Percentiles rank a stretch among this genome's conserved stretches.
These are phyloP conservation scores for Protosalanx chinensis DNA, from an alignment of 2,797 vertebrate species.

Conservation along the genomic window DNA sequence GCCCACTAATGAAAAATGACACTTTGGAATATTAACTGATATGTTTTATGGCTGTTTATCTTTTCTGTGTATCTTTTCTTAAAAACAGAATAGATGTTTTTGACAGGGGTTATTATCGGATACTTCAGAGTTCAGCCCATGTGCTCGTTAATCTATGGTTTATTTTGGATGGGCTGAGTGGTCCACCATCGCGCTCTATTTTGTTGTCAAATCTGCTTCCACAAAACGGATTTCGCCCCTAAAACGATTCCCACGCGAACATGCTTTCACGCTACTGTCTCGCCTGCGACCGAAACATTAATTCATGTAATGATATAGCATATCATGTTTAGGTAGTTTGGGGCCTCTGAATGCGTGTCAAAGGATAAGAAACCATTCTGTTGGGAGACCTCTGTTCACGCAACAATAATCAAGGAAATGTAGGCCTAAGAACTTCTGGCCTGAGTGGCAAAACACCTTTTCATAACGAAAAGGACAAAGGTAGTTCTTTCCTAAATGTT, in stretches of 20 bases:
- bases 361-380: background rate
- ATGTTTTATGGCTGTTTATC: background rate
- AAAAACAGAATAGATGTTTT: background rate
- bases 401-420: too few relatives aligned
- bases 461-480: too few relatives aligned
- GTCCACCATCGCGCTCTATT: background rate
- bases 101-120: too few relatives aligned
- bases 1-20: background rate
- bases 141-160: slow-evolving; percentile 15
- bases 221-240: slow-evolving; percentile 5
- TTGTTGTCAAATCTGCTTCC: slow-evolving; percentile 15
- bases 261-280: background rate
- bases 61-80: background rate
- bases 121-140: background rate
- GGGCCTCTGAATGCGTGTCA: slow-evolving; percentile 2
- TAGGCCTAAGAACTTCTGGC: too few relatives aligned
- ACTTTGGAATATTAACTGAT: background rate
- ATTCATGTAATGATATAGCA: background rate
- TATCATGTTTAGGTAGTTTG: slow-evolving; percentile 1
- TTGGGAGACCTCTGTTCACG: background rate
- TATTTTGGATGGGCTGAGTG: background rate
- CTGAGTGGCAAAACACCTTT: too few relatives aligned
- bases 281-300: background rate
- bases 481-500: too few relatives aligned
- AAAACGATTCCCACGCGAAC: background rate